These are phyloP conservation scores for Nothobranchius kuhntae DNA, from an alignment of 2,113 vertebrate genomes.

Conservation along the genomic window DNA sequence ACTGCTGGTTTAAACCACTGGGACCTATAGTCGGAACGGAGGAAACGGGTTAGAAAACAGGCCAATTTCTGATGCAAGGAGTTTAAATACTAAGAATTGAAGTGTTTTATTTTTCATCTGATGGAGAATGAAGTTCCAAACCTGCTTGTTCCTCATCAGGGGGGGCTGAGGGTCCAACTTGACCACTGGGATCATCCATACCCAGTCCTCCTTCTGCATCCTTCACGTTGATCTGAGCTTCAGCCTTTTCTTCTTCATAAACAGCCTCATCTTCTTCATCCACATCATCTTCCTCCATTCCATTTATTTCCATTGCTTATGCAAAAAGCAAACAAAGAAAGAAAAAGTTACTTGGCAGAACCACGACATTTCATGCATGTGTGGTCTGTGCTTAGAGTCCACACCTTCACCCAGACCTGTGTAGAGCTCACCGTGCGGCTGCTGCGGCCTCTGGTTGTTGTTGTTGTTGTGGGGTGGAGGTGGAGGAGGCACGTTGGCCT, in stretches of 20 bases:
- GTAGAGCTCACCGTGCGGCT: constrained; percentile 73
- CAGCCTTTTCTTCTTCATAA: constrained; percentile 54
- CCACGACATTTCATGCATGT: no score
- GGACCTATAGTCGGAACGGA: constrained; percentile 81
- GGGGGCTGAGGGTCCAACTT: constrained; percentile 58
- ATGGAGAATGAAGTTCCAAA: constrained; percentile 36
- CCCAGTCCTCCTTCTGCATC: constrained; percentile 57
- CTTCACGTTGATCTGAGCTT: constrained; percentile 61
- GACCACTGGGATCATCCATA: constrained; percentile 64
- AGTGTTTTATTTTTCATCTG: not conserved
- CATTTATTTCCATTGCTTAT: constrained; percentile 89
- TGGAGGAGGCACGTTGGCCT: constrained; percentile 80
- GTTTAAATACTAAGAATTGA: not conserved
- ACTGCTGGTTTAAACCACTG: constrained; percentile 81
- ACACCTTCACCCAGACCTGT: not conserved
- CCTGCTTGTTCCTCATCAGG: constrained; percentile 96
- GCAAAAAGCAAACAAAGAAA: constrained; percentile 3
- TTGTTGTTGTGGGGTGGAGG: constrained; percentile 61
- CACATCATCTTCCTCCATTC: constrained; percentile 85
- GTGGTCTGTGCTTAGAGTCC: no score
- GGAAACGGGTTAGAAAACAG: not conserved
- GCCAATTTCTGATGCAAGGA: not conserved
- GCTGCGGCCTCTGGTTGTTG: constrained; percentile 66
- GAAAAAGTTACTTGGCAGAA: no score
- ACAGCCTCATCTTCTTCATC: constrained; percentile 65